Percentiles rank a stretch among this genome's conserved stretches.
phyloP scores from a whole-genome alignment of 2,113 vertebrate genomes.

The human (Homo sapiens) region DNA sequence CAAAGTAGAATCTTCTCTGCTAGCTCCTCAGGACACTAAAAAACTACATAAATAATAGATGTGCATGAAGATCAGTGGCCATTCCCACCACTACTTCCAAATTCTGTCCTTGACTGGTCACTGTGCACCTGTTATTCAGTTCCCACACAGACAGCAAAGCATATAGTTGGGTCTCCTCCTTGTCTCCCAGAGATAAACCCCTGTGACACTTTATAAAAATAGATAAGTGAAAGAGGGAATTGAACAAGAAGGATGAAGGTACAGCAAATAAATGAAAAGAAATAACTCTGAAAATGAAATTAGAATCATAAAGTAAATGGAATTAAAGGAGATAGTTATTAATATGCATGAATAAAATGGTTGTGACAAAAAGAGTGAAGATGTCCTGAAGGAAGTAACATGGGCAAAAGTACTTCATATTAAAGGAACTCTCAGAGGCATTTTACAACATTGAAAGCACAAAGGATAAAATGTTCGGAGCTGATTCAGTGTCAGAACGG shows the following conservation, averaged over 20 bases:
- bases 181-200: neutral
- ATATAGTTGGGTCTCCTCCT: neutral
- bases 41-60: neutral
- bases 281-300: neutral
- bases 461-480: neutral
- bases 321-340: neutral
- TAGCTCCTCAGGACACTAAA: neutral
- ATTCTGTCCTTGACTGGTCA: neutral
- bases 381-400: neutral
- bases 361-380: neutral
- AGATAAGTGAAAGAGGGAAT: neutral
- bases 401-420: neutral
- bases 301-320: neutral
- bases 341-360: neutral
- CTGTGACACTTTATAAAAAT: neutral
- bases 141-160: neutral
- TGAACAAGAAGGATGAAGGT: neutral
- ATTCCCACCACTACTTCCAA: neutral
- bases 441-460: neutral
- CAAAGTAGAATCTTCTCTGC: neutral
- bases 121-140: neutral
- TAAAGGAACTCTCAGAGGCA: neutral
- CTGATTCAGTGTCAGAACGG: neutral
- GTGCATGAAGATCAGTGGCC: neutral
- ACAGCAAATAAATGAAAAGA: neutral